Conservation (phyloP, 2,888 invertebrate species). For the Ferdinandea cuprea region DNA sequence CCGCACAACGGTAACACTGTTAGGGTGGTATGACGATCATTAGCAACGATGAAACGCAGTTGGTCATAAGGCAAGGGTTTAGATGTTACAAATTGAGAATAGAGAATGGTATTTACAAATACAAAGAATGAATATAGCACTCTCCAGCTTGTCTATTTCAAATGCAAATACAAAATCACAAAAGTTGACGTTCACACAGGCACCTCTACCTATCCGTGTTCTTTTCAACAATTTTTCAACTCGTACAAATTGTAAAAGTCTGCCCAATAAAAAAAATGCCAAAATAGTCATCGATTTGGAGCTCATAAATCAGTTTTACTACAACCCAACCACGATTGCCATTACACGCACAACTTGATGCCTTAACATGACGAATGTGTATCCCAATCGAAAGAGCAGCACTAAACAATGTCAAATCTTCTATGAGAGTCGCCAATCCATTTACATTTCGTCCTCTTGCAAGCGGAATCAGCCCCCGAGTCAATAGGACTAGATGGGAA, state of each 20-base stretch:
- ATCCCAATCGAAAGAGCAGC: conserved; percentile 1
- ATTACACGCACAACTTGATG: conserved; percentile 34
- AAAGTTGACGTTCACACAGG: not conserved
- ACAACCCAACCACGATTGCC: conserved; percentile 46
- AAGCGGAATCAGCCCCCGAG: not conserved
- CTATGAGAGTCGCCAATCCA: conserved; percentile 50
- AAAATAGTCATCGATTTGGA: conserved; percentile 19
- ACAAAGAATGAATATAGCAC: too few relatives aligned
- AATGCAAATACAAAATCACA: not conserved
- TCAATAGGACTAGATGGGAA: conserved; percentile 12
- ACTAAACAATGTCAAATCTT: conserved; percentile 24
- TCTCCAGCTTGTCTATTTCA: not conserved
- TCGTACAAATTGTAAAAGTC: not conserved
- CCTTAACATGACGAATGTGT: conserved; percentile 24
- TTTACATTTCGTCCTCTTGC: conserved; percentile 43
- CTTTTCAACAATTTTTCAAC: too few relatives aligned
- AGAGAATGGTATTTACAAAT: too few relatives aligned
- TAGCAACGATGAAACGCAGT: too few relatives aligned
- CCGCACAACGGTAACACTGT: too few relatives aligned
- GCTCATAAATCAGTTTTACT: conserved; percentile 47
- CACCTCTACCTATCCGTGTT: not conserved
- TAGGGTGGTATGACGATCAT: too few relatives aligned
- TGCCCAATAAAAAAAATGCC: conserved; percentile 41
- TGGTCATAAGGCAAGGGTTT: too few relatives aligned
- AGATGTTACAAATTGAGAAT: too few relatives aligned